Evolutionary conservation across 2,113 vertebrate genomes (phyloP).

Genomic region (Picathartes gymnocephalus): DNA sequence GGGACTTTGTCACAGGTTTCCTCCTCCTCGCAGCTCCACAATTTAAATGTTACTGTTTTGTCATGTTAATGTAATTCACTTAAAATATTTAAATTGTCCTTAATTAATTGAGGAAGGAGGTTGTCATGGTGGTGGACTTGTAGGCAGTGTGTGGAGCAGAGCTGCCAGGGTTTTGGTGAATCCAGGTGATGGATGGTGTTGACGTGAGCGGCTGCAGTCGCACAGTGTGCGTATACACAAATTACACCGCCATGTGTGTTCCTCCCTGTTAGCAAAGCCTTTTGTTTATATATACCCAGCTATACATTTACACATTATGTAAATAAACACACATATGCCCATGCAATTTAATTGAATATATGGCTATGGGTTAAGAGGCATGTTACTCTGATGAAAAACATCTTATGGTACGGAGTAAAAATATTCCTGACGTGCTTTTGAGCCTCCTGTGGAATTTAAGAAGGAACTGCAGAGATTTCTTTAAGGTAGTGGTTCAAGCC

Average conservation of each 20-base stretch:
- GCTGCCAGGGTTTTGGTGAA: slow-evolving; percentile 43
- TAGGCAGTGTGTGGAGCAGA: neutral
- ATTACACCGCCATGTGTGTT: slow-evolving; percentile 57
- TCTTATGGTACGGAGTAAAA: slow-evolving; percentile 58
- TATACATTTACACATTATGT: slow-evolving; percentile 68
- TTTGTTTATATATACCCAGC: slow-evolving; percentile 63
- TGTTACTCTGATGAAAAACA: slow-evolving; percentile 63
- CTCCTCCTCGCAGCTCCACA: neutral
- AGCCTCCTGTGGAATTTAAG: slow-evolving; percentile 57
- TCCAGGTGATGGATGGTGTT: slow-evolving; percentile 65
- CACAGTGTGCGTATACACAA: slow-evolving; percentile 53
- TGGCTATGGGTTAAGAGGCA: slow-evolving; percentile 57
- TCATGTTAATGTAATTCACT: slow-evolving; percentile 54
- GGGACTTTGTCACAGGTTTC: slow-evolving; percentile 28
- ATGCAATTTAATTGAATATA: slow-evolving; percentile 65
- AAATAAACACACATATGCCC: slow-evolving; percentile 68
- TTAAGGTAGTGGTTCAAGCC: slow-evolving; percentile 9
- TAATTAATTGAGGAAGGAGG: slow-evolving; percentile 51
- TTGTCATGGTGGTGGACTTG: slow-evolving; percentile 1
- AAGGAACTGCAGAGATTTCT: slow-evolving; percentile 45
- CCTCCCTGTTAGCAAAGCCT: slow-evolving; percentile 62
- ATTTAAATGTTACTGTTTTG: slow-evolving; percentile 32
- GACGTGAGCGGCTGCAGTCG: slow-evolving; percentile 54
- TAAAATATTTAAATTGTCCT: slow-evolving; percentile 55
- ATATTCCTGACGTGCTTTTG: slow-evolving; percentile 23